A percentile compares a stretch with the other conserved stretches of the same genome.
Conservation (phyloP, 2,888 invertebrate genomes). For the Lasioglossum malachurum region DNA sequence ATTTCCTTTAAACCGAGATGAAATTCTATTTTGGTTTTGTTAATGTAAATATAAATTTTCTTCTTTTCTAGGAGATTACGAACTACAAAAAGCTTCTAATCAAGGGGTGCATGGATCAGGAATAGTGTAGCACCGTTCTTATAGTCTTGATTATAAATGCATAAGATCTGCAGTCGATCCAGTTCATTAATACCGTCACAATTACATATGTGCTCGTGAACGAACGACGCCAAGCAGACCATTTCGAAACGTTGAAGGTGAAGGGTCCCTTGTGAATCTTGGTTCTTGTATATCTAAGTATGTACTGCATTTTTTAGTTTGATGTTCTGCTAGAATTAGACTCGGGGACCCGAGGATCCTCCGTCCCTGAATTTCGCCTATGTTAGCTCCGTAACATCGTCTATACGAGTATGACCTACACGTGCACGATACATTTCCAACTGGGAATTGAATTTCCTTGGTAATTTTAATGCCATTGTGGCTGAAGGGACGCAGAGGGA, state of each 20-base stretch:
- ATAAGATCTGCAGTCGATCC: too few relatives aligned
- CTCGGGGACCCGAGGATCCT: constrained; percentile 24
- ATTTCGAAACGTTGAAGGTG: neutral
- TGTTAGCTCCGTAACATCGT: constrained; percentile 34
- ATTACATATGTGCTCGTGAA: neutral
- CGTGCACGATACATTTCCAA: constrained; percentile 79
- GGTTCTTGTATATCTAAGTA: neutral
- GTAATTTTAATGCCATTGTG: constrained; percentile 84
- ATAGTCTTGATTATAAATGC: neutral
- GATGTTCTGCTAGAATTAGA: neutral
- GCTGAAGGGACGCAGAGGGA: constrained; percentile 60
- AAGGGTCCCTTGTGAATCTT: neutral
- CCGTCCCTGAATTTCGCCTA: constrained; percentile 55
- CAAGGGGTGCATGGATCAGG: neutral
- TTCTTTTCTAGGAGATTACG: too few relatives aligned
- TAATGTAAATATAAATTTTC: too few relatives aligned
- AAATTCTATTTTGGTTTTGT: too few relatives aligned
- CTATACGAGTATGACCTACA: constrained; percentile 62
- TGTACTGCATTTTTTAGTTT: neutral
- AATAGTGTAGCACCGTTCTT: neutral
- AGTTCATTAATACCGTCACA: too few relatives aligned
- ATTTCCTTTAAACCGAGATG: too few relatives aligned
- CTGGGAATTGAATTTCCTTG: constrained; percentile 82
- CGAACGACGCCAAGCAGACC: neutral
- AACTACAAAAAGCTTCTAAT: too few relatives aligned